Evolutionary conservation across 2,888 invertebrate genomes (phyloP), one percentile per base, ranked within the genome.

Genomic region (Opisthograptis luteolata): DNA sequence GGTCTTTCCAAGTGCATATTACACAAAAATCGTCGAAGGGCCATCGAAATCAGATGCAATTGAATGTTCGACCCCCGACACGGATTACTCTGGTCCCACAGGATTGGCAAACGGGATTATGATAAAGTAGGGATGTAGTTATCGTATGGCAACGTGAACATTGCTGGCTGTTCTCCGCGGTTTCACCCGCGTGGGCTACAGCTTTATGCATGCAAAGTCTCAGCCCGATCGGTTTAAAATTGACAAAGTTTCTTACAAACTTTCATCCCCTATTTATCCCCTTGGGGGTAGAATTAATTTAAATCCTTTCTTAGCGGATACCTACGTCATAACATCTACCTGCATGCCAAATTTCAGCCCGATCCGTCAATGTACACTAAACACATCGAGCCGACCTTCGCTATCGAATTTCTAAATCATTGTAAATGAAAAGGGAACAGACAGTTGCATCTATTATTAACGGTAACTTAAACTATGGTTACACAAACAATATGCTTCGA

Each of bases 401-500:
- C 10, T 4, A 2, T 15, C 40, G 19, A 37, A 19, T 13, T 49
- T 49, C 22, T 10, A 50, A 58, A 30, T 46, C 30, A 37, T 44
- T 50, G 36, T 43, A 42, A 53, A 56, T 42, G 49, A 56, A 62
- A 49, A 68, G 70, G 64, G 49, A 52, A 58, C 34, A 60, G 59
- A 63, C 61, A 60, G 59, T 60, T 55, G 59, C 62, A 58, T 71
- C 56, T 64, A 79, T 81, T 82, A 81, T 81, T 76, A 68, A 83
- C 78, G 78, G 83, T 76, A 78, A 80, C 71, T 81, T 80, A 81
- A 81, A 80, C 78, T 78, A 80, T 79, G 74, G 78, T 70, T 70
- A 79, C 73, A 73, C 79, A 79, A 80, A 87, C 88, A 88, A 87
- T 89, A 88, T 86, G 89, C 52, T 87, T 68, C 73, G 71, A 63